Percentiles rank a stretch among this genome's conserved stretches.
phyloP scores from a whole-genome alignment of 1,140 invertebrate species.

The Bradysia coprophila region DNA sequence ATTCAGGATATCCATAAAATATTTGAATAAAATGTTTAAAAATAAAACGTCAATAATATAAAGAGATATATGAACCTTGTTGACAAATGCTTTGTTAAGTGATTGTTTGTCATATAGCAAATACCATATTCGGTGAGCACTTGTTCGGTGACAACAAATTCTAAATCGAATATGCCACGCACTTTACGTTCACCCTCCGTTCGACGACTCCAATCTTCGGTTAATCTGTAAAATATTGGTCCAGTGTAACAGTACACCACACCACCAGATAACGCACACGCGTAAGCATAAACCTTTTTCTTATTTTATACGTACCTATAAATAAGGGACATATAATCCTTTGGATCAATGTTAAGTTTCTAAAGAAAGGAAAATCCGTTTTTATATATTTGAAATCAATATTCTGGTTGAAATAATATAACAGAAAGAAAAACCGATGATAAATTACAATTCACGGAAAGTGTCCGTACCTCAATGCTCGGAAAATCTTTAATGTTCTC shows the following conservation, averaged over 20 bases:
- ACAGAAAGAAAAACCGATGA: neutral
- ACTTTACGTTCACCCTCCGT: constrained; percentile 5
- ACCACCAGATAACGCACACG: too few relatives aligned
- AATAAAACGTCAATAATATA: too few relatives aligned
- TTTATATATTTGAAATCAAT: too few relatives aligned
- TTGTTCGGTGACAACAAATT: constrained; percentile 11
- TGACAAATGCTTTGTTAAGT: constrained; percentile 11
- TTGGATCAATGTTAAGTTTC: constrained; percentile 9
- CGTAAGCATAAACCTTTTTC: too few relatives aligned
- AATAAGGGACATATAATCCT: constrained; percentile 17
- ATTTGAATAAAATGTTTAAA: too few relatives aligned
- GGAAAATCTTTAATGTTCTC: constrained; percentile 13
- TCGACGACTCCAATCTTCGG: constrained; percentile 9
- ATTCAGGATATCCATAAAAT: too few relatives aligned
- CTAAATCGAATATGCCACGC: neutral
- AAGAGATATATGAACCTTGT: constrained; percentile 4
- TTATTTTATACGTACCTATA: too few relatives aligned
- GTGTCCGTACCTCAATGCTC: neutral
- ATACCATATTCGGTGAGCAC: constrained; percentile 19
- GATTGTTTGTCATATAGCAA: constrained; percentile 16
- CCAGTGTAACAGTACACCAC: too few relatives aligned
- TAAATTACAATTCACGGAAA: neutral
- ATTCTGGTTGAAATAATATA: too few relatives aligned
- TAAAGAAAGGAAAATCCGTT: too few relatives aligned
- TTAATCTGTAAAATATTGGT: too few relatives aligned